These are phyloP conservation scores for Amphiprion clarkii DNA, from an alignment of 2,797 vertebrate genomes.

Conservation along the genomic window DNA sequence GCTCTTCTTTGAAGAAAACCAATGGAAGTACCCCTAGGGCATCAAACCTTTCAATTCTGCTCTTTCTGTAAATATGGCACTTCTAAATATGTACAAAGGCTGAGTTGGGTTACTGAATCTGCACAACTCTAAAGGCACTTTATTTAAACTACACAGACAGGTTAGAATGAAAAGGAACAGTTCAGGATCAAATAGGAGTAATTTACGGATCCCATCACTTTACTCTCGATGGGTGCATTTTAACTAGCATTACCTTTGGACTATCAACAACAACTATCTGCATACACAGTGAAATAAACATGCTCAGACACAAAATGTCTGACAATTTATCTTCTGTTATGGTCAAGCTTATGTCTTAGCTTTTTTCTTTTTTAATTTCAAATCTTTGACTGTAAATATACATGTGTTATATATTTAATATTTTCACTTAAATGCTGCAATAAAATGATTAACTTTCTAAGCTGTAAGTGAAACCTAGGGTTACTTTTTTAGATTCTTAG, in stretches of 20 bases:
- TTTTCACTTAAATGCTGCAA: conserved; percentile 67
- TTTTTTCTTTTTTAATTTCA: conserved; percentile 36
- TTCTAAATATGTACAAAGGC: conserved; percentile 73
- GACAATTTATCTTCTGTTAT: conserved; percentile 35
- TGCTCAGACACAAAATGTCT: conserved; percentile 42
- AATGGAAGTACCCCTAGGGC: conserved; percentile 32
- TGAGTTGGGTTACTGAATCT: conserved; percentile 82
- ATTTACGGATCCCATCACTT: conserved; percentile 38
- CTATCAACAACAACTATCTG: conserved; percentile 30
- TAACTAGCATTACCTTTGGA: conserved; percentile 31
- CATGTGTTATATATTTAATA: conserved; percentile 64
- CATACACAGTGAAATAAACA: conserved; percentile 47
- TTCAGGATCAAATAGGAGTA: conserved; percentile 55
- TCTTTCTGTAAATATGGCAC: conserved; percentile 78
- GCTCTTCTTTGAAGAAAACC: conserved; percentile 40
- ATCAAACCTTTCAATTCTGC: conserved; percentile 58
- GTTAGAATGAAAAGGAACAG: conserved; percentile 51
- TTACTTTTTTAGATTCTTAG: conserved; percentile 51
- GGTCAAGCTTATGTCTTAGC: conserved; percentile 34
- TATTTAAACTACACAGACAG: conserved; percentile 78
- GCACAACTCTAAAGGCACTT: conserved; percentile 89
- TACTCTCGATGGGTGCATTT: conserved; percentile 21
- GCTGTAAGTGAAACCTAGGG: conserved; percentile 55
- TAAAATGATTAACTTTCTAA: conserved; percentile 55
- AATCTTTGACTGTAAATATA: conserved; percentile 51